phyloP scores from a whole-genome alignment of 2,888 invertebrate genomes.

The Chymomyza amoena region DNA sequence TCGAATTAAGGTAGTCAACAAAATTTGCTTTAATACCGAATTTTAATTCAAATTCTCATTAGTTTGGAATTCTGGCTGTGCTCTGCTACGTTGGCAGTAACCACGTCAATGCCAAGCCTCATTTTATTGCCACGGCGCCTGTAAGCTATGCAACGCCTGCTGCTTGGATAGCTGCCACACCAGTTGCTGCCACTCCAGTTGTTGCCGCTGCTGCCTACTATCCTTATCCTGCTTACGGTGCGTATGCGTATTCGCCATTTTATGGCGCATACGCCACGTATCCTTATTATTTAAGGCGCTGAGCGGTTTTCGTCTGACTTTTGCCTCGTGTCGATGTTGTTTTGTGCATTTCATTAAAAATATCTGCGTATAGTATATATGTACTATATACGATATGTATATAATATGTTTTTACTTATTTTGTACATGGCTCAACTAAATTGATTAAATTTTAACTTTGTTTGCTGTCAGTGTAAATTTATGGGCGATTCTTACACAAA shows the following conservation, averaged over 20 bases:
- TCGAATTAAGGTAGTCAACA: neutral
- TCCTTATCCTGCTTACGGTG: constrained; percentile 64
- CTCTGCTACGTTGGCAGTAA: neutral
- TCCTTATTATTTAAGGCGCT: constrained; percentile 57
- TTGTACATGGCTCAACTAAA: constrained; percentile 15
- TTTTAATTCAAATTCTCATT: neutral
- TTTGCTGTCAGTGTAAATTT: neutral
- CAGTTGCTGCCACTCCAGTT: constrained; percentile 19
- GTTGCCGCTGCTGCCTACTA: constrained; percentile 49
- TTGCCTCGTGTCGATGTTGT: constrained; percentile 14
- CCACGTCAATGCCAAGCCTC: constrained; percentile 48
- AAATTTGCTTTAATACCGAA: neutral
- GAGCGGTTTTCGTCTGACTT: constrained; percentile 15
- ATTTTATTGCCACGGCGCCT: constrained; percentile 53
- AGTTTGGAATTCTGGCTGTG: neutral
- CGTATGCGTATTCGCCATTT: constrained; percentile 51
- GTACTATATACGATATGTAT: neutral
- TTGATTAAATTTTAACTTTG: constrained; percentile 40
- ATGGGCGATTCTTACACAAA: neutral
- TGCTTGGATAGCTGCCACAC: constrained; percentile 37
- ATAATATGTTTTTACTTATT: constrained; percentile 1
- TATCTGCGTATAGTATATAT: neutral
- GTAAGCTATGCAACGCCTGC: constrained; percentile 57
- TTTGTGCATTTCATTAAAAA: neutral
- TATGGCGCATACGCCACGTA: constrained; percentile 64